Conservation (phyloP, 2,797 vertebrate species). For the Galaxias olidus region DNA sequence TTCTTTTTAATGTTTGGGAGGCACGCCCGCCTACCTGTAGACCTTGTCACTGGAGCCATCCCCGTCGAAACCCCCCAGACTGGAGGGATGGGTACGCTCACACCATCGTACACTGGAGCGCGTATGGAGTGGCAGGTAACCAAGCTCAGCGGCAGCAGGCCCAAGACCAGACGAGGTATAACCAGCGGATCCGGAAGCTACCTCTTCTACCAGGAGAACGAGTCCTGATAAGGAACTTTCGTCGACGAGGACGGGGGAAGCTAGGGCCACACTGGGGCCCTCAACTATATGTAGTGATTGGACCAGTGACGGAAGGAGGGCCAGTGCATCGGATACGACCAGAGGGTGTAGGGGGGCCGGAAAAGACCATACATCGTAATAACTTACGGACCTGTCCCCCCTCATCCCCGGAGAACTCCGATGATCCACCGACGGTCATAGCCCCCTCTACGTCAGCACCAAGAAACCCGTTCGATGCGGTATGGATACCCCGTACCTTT, state of each 20-base stretch:
- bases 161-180: not conserved
- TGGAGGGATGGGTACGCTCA: constrained; percentile 3
- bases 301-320: not conserved
- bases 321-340: constrained; percentile 1
- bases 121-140: not conserved
- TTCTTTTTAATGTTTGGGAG: constrained; percentile 13
- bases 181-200: not conserved
- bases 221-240: constrained; percentile 15
- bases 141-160: not conserved
- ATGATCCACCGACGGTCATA: too few relatives aligned
- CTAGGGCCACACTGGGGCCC: constrained; percentile 4
- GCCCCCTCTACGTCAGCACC: too few relatives aligned
- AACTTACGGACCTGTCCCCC: not conserved
- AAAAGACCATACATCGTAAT: not conserved
- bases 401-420: too few relatives aligned
- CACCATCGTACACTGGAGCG: not conserved
- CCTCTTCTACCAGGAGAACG: constrained; percentile 13
- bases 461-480: too few relatives aligned
- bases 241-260: constrained; percentile 8
- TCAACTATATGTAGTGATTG: not conserved
- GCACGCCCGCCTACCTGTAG: constrained; percentile 18
- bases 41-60: not conserved
- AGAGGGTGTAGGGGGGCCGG: not conserved
- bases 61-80: not conserved
- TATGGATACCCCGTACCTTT: too few relatives aligned